These are phyloP conservation scores for Diloba caeruleocephala DNA, from an alignment of 2,888 invertebrate genomes.

Conservation along the genomic window DNA sequence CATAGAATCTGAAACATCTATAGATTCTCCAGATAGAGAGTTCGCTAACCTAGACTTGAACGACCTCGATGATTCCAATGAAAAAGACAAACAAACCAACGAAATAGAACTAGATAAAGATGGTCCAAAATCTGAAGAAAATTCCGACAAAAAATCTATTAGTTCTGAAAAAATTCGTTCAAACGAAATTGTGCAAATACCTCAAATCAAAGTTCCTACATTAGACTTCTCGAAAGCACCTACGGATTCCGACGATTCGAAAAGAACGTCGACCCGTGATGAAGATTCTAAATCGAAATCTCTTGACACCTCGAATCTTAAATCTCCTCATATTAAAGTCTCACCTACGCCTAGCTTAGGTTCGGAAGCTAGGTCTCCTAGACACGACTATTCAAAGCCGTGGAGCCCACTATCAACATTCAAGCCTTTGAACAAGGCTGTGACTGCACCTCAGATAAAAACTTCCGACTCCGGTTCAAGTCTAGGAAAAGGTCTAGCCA, in stretches of 20 bases:
- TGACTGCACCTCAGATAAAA: slow-evolving; percentile 68
- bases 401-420: slow-evolving; percentile 80
- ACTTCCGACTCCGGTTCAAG: slow-evolving; percentile 76
- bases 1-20: slow-evolving; percentile 86
- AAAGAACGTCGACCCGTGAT: slow-evolving; percentile 61
- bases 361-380: slow-evolving; percentile 73
- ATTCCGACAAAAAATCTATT: slow-evolving; percentile 67
- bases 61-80: slow-evolving; percentile 77
- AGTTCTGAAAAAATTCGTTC: slow-evolving; percentile 65
- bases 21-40: slow-evolving; percentile 84
- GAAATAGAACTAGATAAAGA: slow-evolving; percentile 65
- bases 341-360: slow-evolving; percentile 75
- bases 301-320: slow-evolving; percentile 51
- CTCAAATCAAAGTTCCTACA: slow-evolving; percentile 82
- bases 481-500: slow-evolving; percentile 71
- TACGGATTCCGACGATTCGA: slow-evolving; percentile 78
- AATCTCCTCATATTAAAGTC: slow-evolving; percentile 72
- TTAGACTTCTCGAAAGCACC: slow-evolving; percentile 73
- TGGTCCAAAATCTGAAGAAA: slow-evolving; percentile 70
- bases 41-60: slow-evolving; percentile 83
- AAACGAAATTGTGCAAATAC: slow-evolving; percentile 67
- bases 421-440: slow-evolving; percentile 72
- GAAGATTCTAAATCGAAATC: slow-evolving; percentile 69
- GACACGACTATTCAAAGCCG: slow-evolving; percentile 74
- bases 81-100: slow-evolving; percentile 71